phyloP scores from a whole-genome alignment of 2,113 vertebrate species.

The Ammodytes dubius region DNA sequence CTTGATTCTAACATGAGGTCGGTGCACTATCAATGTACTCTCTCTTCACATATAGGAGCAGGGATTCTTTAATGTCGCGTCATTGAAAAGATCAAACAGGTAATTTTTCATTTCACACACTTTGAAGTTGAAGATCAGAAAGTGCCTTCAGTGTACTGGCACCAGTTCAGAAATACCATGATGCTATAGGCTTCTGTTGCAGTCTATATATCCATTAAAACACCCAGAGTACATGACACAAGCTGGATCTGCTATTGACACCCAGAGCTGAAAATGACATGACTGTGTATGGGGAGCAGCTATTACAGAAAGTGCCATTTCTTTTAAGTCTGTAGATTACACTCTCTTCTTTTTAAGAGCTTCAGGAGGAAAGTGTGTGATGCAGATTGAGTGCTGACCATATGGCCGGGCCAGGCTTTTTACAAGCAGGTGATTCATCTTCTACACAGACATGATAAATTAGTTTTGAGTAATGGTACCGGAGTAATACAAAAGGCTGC shows the following conservation, averaged over 20 bases:
- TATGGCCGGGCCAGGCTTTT: conserved; percentile 9
- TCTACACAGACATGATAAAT: conserved; percentile 2
- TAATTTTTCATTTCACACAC: conserved; percentile 23
- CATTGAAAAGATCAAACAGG: conserved; percentile 3
- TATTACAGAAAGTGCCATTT: conserved; percentile 15
- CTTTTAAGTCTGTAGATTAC: conserved; percentile 7
- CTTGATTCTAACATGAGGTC: not conserved
- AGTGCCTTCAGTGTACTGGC: conserved; percentile 32
- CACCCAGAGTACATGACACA: not conserved
- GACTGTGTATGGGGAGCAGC: not conserved
- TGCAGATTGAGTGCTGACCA: not conserved
- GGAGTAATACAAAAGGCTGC: not conserved
- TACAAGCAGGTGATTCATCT: conserved; percentile 25
- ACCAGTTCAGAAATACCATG: not conserved
- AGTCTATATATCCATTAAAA: conserved; percentile 31
- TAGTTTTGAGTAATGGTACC: not conserved
- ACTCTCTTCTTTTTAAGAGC: not conserved
- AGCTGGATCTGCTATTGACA: conserved; percentile 16
- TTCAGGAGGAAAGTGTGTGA: not conserved
- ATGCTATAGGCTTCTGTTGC: not conserved
- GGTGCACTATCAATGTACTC: not conserved
- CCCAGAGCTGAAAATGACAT: not conserved
- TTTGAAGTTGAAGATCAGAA: conserved; percentile 34
- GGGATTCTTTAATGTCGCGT: not conserved
- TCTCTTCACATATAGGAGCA: not conserved